These are phyloP conservation scores for Hippocampus barbouri DNA, from an alignment of 2,113 vertebrate genomes.

Conservation along the genomic window DNA sequence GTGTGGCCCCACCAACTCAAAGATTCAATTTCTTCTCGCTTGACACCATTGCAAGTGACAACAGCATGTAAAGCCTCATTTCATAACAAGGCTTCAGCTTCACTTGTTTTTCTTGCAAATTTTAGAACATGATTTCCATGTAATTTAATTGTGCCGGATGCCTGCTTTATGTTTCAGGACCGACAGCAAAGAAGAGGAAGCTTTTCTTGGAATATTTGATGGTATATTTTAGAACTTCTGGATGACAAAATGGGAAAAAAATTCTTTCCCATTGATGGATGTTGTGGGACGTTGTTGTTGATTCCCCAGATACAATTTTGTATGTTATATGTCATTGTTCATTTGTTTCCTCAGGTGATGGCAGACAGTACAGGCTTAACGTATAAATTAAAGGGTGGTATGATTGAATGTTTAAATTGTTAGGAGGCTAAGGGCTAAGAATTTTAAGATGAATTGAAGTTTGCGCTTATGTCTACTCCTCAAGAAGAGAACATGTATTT, in stretches of 20 bases:
- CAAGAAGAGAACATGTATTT: background rate
- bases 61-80: slow-evolving; percentile 40
- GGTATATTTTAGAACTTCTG: slow-evolving; percentile 78
- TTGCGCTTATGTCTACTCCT: background rate
- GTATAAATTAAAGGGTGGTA: background rate
- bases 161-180: slow-evolving; percentile 39
- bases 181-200: slow-evolving; percentile 74
- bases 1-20: background rate
- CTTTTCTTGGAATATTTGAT: slow-evolving; percentile 89
- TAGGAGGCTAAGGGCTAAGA: background rate
- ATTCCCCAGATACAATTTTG: background rate
- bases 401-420: background rate
- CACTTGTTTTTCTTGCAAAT: background rate
- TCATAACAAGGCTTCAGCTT: background rate
- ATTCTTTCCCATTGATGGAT: background rate
- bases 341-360: slow-evolving; percentile 11
- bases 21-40: slow-evolving; percentile 61
- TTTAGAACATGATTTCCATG: background rate
- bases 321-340: background rate
- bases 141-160: background rate
- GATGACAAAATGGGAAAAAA: slow-evolving; percentile 2
- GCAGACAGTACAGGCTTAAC: background rate
- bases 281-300: slow-evolving; percentile 11
- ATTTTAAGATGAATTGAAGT: background rate
- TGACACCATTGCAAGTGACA: slow-evolving; percentile 14